Evolutionary conservation across 2,888 invertebrate species (phyloP).

Genomic region (Eutolmus rufibarbis): DNA sequence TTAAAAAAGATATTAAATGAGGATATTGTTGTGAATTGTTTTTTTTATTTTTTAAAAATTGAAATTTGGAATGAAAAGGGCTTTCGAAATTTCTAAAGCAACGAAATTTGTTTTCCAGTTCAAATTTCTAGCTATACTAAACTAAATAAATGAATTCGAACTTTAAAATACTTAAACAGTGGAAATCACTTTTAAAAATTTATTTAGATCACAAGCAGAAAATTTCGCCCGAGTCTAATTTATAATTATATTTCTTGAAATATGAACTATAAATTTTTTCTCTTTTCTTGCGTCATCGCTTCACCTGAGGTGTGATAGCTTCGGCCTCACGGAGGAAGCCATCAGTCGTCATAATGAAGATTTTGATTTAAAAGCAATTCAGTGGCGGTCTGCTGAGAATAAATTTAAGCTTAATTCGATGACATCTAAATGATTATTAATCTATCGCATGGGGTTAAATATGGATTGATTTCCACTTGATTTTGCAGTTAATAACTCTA

Average conservation of each 20-base stretch:
- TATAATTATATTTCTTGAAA: not conserved
- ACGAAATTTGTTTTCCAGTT: no score
- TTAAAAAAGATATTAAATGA: no score
- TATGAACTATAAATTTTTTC: not conserved
- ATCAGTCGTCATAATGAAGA: not conserved
- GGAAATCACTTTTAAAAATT: no score
- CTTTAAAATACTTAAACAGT: no score
- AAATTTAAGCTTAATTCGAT: not conserved
- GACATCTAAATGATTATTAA: not conserved
- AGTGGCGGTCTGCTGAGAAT: not conserved
- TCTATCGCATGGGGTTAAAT: not conserved
- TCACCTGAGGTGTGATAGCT: not conserved
- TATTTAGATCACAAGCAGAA: no score
- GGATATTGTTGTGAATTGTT: no score
- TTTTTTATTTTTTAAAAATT: no score
- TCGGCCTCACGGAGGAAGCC: not conserved
- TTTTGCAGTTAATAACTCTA: not conserved
- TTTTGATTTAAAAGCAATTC: not conserved
- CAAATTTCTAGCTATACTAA: no score
- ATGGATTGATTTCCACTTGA: not conserved
- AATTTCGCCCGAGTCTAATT: not conserved
- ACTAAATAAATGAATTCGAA: no score
- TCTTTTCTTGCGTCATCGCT: not conserved
- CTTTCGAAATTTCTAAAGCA: no score
- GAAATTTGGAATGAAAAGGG: no score